Percentiles rank a stretch among this genome's conserved stretches.
Conservation (phyloP, 2,113 vertebrate species). For the Phasianus colchicus region DNA sequence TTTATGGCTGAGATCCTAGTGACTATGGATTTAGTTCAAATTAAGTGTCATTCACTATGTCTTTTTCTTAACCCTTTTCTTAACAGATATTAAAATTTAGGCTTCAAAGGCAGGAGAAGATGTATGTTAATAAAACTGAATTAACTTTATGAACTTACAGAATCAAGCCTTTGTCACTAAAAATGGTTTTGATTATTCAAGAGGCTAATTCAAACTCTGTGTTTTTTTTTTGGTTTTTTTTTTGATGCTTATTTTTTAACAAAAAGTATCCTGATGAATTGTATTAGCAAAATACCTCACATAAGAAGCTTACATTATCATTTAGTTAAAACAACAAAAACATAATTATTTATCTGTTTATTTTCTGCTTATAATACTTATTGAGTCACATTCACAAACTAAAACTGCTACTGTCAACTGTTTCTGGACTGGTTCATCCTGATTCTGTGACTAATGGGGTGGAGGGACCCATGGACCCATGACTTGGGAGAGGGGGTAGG, state of each 20-base stretch:
- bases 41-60: neutral
- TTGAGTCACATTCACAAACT: neutral
- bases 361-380: neutral
- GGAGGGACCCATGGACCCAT: no score
- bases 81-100: neutral
- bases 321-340: neutral
- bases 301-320: neutral
- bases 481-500: no score
- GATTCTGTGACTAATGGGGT: no score
- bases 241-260: neutral
- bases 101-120: neutral
- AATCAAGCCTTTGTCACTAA: neutral
- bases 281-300: neutral
- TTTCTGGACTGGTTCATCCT: no score
- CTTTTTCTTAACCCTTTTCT: slow-evolving; percentile 3
- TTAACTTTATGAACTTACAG: neutral
- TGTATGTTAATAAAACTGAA: neutral
- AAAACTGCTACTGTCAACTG: neutral
- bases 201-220: neutral
- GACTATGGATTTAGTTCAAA: slow-evolving; percentile 42
- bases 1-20: slow-evolving; percentile 22
- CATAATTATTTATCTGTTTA: neutral
- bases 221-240: neutral
- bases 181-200: neutral
- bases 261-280: neutral